Percentiles rank a stretch among this genome's conserved stretches.
Evolutionary conservation across 2,113 vertebrate species (phyloP).

Genomic region (Chloropsis cyanopogon): DNA sequence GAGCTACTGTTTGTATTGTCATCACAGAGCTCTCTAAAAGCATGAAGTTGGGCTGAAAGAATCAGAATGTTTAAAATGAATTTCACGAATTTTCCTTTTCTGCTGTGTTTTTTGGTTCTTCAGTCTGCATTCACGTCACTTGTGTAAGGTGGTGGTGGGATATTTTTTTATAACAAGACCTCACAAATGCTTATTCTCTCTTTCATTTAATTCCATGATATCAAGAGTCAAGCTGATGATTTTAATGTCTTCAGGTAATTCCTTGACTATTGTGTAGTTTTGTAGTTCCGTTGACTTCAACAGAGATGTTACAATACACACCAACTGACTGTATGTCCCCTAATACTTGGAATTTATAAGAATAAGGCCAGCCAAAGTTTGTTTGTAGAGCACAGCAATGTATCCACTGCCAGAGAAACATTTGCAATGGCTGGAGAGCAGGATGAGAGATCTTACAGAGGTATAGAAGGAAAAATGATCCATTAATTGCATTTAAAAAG

Average conservation of each 20-base stretch:
- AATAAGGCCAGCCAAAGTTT: background rate
- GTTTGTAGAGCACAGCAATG: background rate
- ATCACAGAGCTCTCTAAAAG: constrained; percentile 28
- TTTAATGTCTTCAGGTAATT: background rate
- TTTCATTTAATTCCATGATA: background rate
- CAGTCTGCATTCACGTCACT: background rate
- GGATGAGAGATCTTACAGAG: background rate
- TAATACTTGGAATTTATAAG: background rate
- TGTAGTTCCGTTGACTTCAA: background rate
- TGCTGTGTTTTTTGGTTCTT: background rate
- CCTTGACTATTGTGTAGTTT: background rate
- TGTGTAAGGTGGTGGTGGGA: background rate
- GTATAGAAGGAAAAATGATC: background rate
- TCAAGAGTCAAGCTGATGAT: background rate
- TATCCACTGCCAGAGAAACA: background rate
- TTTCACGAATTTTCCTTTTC: background rate
- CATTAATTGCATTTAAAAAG: background rate
- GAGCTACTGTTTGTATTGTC: constrained; percentile 61
- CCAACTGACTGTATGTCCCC: background rate
- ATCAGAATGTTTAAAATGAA: constrained; percentile 32
- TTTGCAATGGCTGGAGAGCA: background rate
- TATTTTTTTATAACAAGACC: background rate
- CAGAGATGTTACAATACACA: background rate
- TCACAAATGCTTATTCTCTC: background rate
- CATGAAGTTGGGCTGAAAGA: background rate